Base-by-base conservation (phyloP, 2,888 invertebrate genomes). In the Horisme vitalbata region DNA sequence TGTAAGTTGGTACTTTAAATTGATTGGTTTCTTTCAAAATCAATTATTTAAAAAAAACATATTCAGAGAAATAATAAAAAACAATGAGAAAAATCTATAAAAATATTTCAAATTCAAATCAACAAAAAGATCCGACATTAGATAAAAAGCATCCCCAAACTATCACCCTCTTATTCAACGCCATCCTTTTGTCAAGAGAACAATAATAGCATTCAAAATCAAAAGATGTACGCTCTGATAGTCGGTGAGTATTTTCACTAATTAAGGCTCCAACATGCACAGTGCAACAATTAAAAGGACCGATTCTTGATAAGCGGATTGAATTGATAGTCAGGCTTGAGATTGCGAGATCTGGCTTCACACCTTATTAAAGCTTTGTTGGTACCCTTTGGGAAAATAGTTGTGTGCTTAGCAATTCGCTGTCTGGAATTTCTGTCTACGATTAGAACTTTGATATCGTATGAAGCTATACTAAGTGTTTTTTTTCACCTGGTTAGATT, bases 141-240 rank as follows among this genome's bases (percentile, higher is more conserved):
- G 30, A 41, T 32, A 47, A 47, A 32, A 27, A 2, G 4, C 36
- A 26, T 5, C 41, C 48, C 34, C 7, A 55, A 55, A 62, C 54
- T 67, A 37, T 49, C 59, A 35, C 60, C 59, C 38, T 72, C 46
- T 39, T 34, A 55, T 51, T 44, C 58, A 71, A 77, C 66, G 58
- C 65, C 62, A 58, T 71, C 70, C 68, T 64, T 81, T 82, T 84
- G 85, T 86, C 83, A 77, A 65, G 70, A 71, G 79, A 76, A 84
- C 84, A 85, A 87, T 84, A 87, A 87, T 83, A 86, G 86, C 84
- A 86, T 87, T 85, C 79, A 85, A 86, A 86, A 86, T 86, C 88
- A 83, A 82, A n/a, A 86, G 88, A 88, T 86, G 75, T 70, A 63
- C 66, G 65, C 68, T 54, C 66, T 65, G 86, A 88, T 86, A 87